phyloP scores from a whole-genome alignment of 2,888 invertebrate species.

The Eilema griseolum region DNA sequence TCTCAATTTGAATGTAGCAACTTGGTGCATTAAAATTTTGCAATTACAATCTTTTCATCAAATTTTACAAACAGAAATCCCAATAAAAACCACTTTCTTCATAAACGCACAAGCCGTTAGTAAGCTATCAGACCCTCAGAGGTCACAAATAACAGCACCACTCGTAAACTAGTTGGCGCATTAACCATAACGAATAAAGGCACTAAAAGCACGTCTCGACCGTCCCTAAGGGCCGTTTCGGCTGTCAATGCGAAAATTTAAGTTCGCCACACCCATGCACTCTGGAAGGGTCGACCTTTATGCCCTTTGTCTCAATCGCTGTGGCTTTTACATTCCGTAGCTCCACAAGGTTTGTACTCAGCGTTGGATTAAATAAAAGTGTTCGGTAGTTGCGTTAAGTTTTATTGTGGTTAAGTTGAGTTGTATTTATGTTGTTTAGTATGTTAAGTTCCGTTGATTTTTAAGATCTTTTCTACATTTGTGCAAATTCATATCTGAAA shows the following conservation, averaged over 20 bases:
- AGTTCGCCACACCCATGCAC: slow-evolving; percentile 85
- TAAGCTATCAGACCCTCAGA: slow-evolving; percentile 59
- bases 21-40: too few relatives aligned
- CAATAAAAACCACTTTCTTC: slow-evolving; percentile 32
- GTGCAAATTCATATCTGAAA: too few relatives aligned
- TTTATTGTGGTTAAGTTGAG: slow-evolving; percentile 25
- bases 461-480: neutral
- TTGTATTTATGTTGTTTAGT: neutral
- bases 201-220: slow-evolving; percentile 82
- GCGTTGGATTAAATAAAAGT: slow-evolving; percentile 47
- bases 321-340: slow-evolving; percentile 60
- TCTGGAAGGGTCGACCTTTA: slow-evolving; percentile 81
- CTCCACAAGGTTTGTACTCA: slow-evolving; percentile 26
- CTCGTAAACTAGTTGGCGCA: slow-evolving; percentile 84
- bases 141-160: slow-evolving; percentile 81
- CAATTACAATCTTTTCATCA: neutral
- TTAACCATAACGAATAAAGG: slow-evolving; percentile 87
- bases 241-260: slow-evolving; percentile 87
- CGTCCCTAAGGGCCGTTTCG: slow-evolving; percentile 84
- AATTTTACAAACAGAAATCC: slow-evolving; percentile 9
- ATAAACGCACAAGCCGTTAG: slow-evolving; percentile 48
- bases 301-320: slow-evolving; percentile 84
- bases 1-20: too few relatives aligned
- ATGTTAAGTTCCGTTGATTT: neutral
- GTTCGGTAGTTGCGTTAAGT: slow-evolving; percentile 38